Percentiles rank a stretch among this genome's conserved stretches.
These are phyloP conservation scores for Odontesthes bonariensis DNA, from an alignment of 2,113 vertebrate species.

Conservation along the genomic window DNA sequence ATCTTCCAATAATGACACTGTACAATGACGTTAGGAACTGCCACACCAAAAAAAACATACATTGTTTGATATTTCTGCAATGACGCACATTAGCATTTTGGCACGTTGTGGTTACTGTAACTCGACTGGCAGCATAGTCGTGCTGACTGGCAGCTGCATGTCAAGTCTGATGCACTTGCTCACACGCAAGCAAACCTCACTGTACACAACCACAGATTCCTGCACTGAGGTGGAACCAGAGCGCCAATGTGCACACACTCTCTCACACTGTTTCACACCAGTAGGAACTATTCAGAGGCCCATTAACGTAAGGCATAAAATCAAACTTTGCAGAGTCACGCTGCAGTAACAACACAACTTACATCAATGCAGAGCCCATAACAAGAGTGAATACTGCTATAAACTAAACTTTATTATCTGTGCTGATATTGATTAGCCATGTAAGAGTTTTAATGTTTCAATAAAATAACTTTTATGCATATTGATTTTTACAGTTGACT, in stretches of 20 bases:
- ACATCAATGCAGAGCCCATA: constrained; percentile 22
- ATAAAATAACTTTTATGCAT: neutral
- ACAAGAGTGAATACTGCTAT: neutral
- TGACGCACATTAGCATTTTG: constrained; percentile 24
- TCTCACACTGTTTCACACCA: constrained; percentile 34
- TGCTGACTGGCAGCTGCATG: constrained; percentile 36
- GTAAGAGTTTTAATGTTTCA: neutral
- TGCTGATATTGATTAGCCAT: neutral
- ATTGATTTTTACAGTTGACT: neutral
- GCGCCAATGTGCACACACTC: constrained; percentile 25
- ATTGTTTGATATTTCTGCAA: neutral
- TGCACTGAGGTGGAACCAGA: constrained; percentile 49
- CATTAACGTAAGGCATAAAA: constrained; percentile 38
- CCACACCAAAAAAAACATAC: neutral
- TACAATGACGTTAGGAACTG: neutral
- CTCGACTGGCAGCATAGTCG: constrained; percentile 25
- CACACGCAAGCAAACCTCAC: constrained; percentile 40
- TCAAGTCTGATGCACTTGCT: constrained; percentile 35
- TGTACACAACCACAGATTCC: constrained; percentile 46
- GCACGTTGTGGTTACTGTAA: constrained; percentile 20
- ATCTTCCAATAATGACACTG: neutral
- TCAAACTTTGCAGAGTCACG: constrained; percentile 23
- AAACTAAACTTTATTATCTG: neutral
- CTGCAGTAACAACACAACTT: constrained; percentile 24
- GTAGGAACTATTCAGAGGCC: constrained; percentile 15